Evolutionary conservation across 2,888 invertebrate species (phyloP).

Genomic region (Maniola hyperantus): DNA sequence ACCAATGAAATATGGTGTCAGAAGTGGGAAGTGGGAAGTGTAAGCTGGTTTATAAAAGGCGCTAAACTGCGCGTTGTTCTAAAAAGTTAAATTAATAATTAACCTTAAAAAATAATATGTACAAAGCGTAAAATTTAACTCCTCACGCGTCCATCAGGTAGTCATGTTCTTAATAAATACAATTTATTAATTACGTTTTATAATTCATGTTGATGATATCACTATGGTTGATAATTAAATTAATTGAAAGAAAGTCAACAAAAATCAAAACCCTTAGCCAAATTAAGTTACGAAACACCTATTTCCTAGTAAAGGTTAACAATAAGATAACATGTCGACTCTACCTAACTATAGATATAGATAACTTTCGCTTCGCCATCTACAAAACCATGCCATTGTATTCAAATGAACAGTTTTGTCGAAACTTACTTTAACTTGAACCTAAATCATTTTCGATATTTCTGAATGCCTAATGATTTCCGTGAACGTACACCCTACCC

Average conservation of each 20-base stretch:
- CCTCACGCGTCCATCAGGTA: no score
- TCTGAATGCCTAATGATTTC: slow-evolving; percentile 28
- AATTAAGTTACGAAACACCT: background rate
- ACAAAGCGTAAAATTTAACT: no score
- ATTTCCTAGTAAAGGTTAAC: background rate
- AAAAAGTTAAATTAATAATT: no score
- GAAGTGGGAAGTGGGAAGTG: no score
- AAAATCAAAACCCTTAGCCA: background rate
- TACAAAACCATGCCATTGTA: slow-evolving; percentile 13
- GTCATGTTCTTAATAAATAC: no score
- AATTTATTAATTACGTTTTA: no score
- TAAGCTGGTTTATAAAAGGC: no score
- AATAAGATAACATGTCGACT: slow-evolving; percentile 1
- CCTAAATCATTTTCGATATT: slow-evolving; percentile 21
- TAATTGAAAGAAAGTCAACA: background rate
- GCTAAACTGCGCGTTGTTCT: no score
- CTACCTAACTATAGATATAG: background rate
- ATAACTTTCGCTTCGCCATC: background rate
- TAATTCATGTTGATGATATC: no score
- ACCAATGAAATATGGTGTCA: no score
- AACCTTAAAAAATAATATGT: no score
- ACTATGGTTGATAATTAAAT: background rate
- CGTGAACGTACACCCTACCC: slow-evolving; percentile 25
- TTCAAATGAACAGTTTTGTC: slow-evolving; percentile 22
- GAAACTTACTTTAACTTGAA: slow-evolving; percentile 11